A percentile compares a stretch with the other conserved stretches of the same genome.
Conservation (phyloP, 2,888 invertebrate genomes). For the Malacosoma neustria region DNA sequence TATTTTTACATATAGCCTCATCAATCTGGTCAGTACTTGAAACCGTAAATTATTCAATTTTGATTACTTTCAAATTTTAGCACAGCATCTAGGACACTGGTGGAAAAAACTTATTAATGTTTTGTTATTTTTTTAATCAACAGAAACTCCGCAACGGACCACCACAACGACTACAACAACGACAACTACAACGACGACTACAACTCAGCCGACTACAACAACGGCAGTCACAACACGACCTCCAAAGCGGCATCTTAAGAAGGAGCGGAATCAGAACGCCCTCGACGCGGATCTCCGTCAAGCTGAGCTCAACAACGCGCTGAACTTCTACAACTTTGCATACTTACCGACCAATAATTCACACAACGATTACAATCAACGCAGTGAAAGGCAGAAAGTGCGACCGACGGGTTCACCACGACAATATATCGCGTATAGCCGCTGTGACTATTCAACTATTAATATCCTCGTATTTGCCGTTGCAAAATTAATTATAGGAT, state of each 20-base stretch:
- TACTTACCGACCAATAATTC: conserved; percentile 40
- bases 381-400: conserved; percentile 57
- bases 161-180: conserved; percentile 60
- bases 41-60: no score
- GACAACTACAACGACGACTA: conserved; percentile 58
- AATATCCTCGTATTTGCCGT: conserved; percentile 4
- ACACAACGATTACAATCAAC: conserved; percentile 53
- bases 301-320: conserved; percentile 49
- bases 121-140: conserved; percentile 20
- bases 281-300: conserved; percentile 51
- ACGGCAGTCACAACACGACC: conserved; percentile 40
- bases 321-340: conserved; percentile 47
- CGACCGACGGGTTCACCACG: conserved; percentile 58
- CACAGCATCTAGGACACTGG: no score
- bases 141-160: conserved; percentile 60
- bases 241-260: conserved; percentile 56
- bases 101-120: no score
- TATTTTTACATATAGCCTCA: no score
- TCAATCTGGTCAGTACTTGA: no score
- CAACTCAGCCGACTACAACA: conserved; percentile 45
- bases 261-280: conserved; percentile 52
- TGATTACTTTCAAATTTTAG: no score
- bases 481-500: conserved; percentile 2
- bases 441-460: conserved; percentile 13
- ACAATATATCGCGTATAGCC: conserved; percentile 46